These are phyloP conservation scores for Dorcus parallelipipedus DNA, from an alignment of 2,888 invertebrate species.

Conservation along the genomic window DNA sequence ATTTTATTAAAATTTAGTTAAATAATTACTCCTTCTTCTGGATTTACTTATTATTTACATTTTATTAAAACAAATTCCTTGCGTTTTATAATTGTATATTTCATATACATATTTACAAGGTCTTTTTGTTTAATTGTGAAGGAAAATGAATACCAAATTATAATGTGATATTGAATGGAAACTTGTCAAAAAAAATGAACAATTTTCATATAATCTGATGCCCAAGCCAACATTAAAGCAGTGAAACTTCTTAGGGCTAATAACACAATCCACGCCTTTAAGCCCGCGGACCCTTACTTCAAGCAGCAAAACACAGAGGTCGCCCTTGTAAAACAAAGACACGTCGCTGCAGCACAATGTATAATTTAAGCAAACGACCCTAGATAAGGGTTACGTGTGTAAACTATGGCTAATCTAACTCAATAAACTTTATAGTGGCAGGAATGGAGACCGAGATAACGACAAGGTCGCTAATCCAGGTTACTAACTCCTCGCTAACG, in stretches of 20 bases:
- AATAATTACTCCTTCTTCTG: no score
- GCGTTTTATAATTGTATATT: no score
- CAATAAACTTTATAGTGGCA: conserved; percentile 53
- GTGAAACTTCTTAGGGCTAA: no score
- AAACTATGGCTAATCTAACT: conserved; percentile 53
- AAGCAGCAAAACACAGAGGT: conserved; percentile 40
- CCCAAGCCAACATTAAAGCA: no score
- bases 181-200: conserved; percentile 16
- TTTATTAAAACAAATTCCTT: no score
- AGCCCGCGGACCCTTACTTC: conserved; percentile 32
- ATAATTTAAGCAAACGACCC: conserved; percentile 49
- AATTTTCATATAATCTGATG: conserved; percentile 2
- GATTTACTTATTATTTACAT: no score
- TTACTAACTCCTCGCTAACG: conserved; percentile 45
- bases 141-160: neutral
- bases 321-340: conserved; percentile 45
- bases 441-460: conserved; percentile 50
- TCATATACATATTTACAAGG: no score
- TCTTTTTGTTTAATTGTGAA: neutral
- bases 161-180: conserved; percentile 34
- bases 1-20: no score
- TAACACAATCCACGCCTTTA: conserved; percentile 35
- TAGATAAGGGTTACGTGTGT: conserved; percentile 51
- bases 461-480: conserved; percentile 47
- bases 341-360: conserved; percentile 38